phyloP scores from a whole-genome alignment of 2,113 vertebrate genomes.

The Pan troglodytes region NHGRI_mPanTro3-v2.1_pri NC_072404.2:88581001-88581500 shows the following conservation, averaged over 20 bases:
- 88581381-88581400: background rate
- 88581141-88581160: background rate
- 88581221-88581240: background rate
- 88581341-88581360: background rate
- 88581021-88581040: background rate
- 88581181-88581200: background rate
- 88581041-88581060: background rate
- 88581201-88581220: background rate
- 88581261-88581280: background rate
- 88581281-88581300: background rate
- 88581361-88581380: background rate
- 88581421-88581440: background rate
- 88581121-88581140: background rate
- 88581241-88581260: background rate
- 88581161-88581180: background rate
- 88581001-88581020: background rate
- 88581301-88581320: background rate
- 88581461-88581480: background rate
- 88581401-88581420: background rate
- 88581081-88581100: slow-evolving; percentile 10
- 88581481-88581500: background rate
- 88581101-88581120: background rate
- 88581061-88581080: background rate
- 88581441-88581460: background rate
- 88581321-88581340: background rate